These are phyloP conservation scores for Macquaria ambigua DNA, from an alignment of 2,113 vertebrate species.

Conservation along the genomic window DNA sequence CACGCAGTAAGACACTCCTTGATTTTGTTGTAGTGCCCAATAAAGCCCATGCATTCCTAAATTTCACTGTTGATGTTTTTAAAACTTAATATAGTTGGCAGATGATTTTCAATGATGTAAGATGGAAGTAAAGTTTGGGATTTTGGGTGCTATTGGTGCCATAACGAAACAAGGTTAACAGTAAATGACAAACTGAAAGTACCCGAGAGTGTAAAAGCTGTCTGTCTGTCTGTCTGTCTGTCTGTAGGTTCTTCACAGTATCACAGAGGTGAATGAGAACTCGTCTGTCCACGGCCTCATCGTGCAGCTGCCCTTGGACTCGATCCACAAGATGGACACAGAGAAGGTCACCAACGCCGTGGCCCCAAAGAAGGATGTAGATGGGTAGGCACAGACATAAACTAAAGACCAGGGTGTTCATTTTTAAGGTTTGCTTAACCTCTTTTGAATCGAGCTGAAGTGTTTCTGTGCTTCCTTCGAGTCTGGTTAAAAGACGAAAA, in stretches of 20 bases:
- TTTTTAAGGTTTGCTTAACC: background rate
- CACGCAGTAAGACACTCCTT: background rate
- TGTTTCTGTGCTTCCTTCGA: background rate
- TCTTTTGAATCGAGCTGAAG: background rate
- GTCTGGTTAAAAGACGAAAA: background rate
- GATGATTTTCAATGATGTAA: background rate
- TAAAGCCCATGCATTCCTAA: background rate
- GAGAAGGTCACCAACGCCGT: slow-evolving; percentile 94
- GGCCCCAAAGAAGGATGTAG: slow-evolving; percentile 94
- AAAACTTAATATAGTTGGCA: background rate
- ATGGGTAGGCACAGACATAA: slow-evolving; percentile 87
- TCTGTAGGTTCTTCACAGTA: slow-evolving; percentile 88
- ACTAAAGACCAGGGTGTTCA: background rate
- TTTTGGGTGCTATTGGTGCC: background rate
- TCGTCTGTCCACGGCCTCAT: slow-evolving; percentile 92
- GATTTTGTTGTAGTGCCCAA: background rate
- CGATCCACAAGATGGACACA: slow-evolving; percentile 90
- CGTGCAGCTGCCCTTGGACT: slow-evolving; percentile 95
- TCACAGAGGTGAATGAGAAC: slow-evolving; percentile 92
- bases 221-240: background rate
- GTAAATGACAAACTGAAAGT: background rate
- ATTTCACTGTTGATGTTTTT: background rate
- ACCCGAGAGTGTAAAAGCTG: background rate
- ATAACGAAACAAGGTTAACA: background rate
- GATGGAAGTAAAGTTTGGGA: background rate